Evolutionary conservation across 2,888 invertebrate species (phyloP).

Genomic region (Rhaphigaster nebulosa): DNA sequence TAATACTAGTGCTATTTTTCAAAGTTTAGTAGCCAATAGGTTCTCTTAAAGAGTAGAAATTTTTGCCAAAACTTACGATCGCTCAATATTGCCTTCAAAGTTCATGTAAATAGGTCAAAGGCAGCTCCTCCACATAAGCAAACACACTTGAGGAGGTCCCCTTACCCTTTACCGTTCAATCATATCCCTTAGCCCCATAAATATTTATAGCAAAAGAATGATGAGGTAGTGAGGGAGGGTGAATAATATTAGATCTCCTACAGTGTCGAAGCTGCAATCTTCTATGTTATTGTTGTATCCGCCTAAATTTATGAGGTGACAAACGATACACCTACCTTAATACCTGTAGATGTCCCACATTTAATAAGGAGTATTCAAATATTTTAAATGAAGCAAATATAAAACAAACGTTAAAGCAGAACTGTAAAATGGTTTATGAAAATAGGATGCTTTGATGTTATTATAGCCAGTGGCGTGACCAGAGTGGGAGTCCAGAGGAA

Average conservation of each 20-base stretch:
- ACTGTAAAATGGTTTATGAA: too few species aligned
- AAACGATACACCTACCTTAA: not conserved
- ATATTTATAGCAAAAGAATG: conserved; percentile 7
- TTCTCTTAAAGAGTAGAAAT: not conserved
- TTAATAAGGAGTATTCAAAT: not conserved
- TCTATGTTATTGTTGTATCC: not conserved
- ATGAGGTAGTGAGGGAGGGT: not conserved
- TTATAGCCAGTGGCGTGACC: too few species aligned
- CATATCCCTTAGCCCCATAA: conserved; percentile 3
- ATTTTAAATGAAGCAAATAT: not conserved
- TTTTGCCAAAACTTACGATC: not conserved
- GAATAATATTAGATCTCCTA: not conserved
- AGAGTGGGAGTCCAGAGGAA: too few species aligned
- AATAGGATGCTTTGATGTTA: too few species aligned
- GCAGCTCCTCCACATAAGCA: conserved; percentile 5
- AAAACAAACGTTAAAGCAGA: not conserved
- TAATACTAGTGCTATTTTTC: too few species aligned
- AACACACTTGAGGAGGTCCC: not conserved
- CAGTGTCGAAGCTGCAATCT: not conserved
- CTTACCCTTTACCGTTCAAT: not conserved
- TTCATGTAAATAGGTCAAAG: not conserved
- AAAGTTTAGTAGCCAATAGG: not conserved
- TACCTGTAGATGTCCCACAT: not conserved
- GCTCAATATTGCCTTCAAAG: not conserved
- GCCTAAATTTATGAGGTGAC: not conserved